phyloP scores from a whole-genome alignment of 2,113 vertebrate genomes.

The Gambusia holbrooki region DNA sequence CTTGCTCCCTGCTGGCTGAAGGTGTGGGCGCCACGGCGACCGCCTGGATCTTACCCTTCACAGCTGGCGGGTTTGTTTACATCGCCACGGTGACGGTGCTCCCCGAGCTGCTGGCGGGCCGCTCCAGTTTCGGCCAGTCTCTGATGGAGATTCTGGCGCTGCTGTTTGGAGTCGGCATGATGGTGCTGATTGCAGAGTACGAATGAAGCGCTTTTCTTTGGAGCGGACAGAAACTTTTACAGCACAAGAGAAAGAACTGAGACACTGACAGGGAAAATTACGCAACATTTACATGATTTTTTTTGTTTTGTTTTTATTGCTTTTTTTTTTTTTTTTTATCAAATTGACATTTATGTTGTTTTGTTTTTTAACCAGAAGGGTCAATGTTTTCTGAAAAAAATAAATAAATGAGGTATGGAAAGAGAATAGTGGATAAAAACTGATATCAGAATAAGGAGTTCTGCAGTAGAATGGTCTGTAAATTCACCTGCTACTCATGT shows the following conservation, averaged over 20 bases:
- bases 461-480: background rate
- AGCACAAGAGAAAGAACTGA: background rate
- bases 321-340: slow-evolving; percentile 1
- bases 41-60: slow-evolving; percentile 92
- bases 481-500: background rate
- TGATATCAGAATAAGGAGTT: background rate
- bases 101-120: slow-evolving; percentile 87
- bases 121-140: slow-evolving; percentile 84
- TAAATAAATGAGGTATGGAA: background rate
- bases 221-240: background rate
- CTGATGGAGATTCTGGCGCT: slow-evolving; percentile 88
- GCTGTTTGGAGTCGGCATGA: slow-evolving; percentile 89
- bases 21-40: slow-evolving; percentile 86
- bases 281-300: slow-evolving; percentile 11
- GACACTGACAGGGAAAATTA: background rate
- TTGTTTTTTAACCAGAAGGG: slow-evolving; percentile 1
- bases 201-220: slow-evolving; percentile 76
- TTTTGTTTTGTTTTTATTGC: background rate
- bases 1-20: slow-evolving; percentile 89
- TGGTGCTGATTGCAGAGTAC: slow-evolving; percentile 90
- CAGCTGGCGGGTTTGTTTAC: slow-evolving; percentile 92
- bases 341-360: slow-evolving; percentile 27
- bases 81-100: slow-evolving; percentile 92
- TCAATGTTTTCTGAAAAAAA: background rate
- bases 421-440: background rate